Conservation (phyloP, 2,797 vertebrate species). For the Eleutherodactylus coqui region DNA sequence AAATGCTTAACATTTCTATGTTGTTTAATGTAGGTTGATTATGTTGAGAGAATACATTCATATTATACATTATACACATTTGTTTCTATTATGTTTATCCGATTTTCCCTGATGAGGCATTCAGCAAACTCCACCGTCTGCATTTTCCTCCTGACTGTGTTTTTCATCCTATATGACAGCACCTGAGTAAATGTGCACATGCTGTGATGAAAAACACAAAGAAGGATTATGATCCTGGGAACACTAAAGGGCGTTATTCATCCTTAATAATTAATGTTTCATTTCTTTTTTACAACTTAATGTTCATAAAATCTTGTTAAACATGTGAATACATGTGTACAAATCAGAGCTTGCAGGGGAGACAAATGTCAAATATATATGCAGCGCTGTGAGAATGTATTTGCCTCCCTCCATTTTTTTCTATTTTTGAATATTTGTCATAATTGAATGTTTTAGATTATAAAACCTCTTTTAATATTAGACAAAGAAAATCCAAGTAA, state of each 20-base stretch:
- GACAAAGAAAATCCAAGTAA: too few relatives aligned
- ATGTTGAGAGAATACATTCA: neutral
- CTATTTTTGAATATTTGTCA: too few relatives aligned
- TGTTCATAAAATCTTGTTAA: neutral
- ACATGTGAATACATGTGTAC: neutral
- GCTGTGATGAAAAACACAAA: conserved; percentile 14
- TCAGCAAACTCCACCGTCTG: neutral
- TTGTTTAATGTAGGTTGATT: conserved; percentile 27
- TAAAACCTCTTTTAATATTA: too few relatives aligned
- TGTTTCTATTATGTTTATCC: conserved; percentile 18
- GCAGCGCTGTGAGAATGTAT: too few relatives aligned
- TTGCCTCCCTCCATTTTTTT: too few relatives aligned
- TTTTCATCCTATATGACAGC: neutral
- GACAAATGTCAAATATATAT: too few relatives aligned
- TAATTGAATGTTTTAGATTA: too few relatives aligned
- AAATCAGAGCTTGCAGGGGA: neutral
- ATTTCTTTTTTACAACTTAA: conserved; percentile 30
- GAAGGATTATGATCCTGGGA: neutral
- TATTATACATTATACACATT: conserved; percentile 6
- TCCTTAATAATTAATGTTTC: conserved; percentile 34
- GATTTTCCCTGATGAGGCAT: neutral
- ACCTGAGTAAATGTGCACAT: conserved; percentile 27
- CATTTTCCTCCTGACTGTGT: conserved; percentile 22
- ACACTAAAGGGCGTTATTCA: conserved; percentile 6
- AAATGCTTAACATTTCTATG: conserved; percentile 12